These are phyloP conservation scores for Coenonympha glycerion DNA, from an alignment of 2,888 invertebrate genomes.

Conservation along the genomic window DNA sequence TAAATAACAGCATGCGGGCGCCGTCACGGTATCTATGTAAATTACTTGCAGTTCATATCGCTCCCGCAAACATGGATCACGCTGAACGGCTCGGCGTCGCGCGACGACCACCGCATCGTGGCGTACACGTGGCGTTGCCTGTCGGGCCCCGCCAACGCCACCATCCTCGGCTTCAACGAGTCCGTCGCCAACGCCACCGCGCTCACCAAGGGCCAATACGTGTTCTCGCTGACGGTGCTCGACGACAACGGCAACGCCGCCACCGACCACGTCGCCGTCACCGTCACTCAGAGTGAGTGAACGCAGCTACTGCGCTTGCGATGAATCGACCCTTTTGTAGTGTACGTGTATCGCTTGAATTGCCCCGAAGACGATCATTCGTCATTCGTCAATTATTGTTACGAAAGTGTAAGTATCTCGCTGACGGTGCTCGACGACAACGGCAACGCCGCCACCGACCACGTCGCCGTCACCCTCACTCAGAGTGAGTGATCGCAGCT, in stretches of 20 bases:
- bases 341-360: no score
- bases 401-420: no score
- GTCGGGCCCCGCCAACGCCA: conserved; percentile 79
- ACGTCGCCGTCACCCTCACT: conserved; percentile 84
- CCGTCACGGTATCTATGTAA: not conserved
- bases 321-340: no score
- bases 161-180: conserved; percentile 72
- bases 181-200: conserved; percentile 85
- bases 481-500: conserved; percentile 81
- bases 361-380: not conserved
- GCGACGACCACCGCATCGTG: conserved; percentile 88
- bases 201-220: conserved; percentile 89
- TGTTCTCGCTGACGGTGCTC: conserved; percentile 86
- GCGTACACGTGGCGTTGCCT: conserved; percentile 90
- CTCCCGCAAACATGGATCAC: conserved; percentile 87
- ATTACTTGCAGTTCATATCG: conserved; percentile 80
- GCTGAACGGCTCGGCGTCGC: conserved; percentile 87
- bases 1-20: not conserved
- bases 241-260: conserved; percentile 91
- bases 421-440: conserved; percentile 90
- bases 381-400: no score
- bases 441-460: conserved; percentile 85
- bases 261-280: conserved; percentile 81
- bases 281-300: conserved; percentile 88
- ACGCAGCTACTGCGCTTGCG: not conserved